Base-by-base conservation (phyloP, 2,797 vertebrate genomes). In the Muraenolepis orangiensis region DNA sequence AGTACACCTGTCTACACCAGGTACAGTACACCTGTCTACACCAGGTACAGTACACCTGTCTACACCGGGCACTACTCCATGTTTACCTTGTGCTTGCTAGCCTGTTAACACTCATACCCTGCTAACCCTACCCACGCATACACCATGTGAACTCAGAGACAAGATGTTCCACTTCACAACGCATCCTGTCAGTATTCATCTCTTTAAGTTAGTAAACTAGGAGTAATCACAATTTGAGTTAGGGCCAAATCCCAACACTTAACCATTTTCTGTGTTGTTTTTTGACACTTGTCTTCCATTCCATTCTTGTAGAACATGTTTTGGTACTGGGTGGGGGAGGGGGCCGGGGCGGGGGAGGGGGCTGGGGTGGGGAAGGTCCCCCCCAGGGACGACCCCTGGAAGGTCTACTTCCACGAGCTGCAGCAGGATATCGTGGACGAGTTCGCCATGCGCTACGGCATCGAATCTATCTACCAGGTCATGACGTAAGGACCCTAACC, bases 1-100 rank as follows among this genome's bases (percentile, higher is more conserved):
- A 99, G 85, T 99, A 99, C 88, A 98, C 96, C 0, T 98, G 97
- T 84, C 95, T 99, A 75, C 98, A 99, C 1, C 96, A 99, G 96
- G 97, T 98, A 13, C 57, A 61, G 51, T 20, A 61, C 40, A 18
- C 40, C 40, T 18, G 40, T 46, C 14, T 46, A 46, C 51, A 61
- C 11, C 8, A 40, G 40, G 1, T 12, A n/a, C n/a, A n/a, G n/a
- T n/a, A 46, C 42, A 46, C 42, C 42, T 46, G 42, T 46, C 6
- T 18, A 38, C 36, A 38, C 6, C 3, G 10, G 36, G 3, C 18
- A 11, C 42, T 7, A n/a, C 20, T 7, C 20, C 16, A 46, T 0
- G 42, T 46, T 46, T 46, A 46, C 42, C 42, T 46, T 46, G 0
- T 40, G 38, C 14, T 13, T 13, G 2, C 38, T 40, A 10, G 14